Conservation (phyloP, 2,888 invertebrate species). For the Sepiola atlantica region DNA sequence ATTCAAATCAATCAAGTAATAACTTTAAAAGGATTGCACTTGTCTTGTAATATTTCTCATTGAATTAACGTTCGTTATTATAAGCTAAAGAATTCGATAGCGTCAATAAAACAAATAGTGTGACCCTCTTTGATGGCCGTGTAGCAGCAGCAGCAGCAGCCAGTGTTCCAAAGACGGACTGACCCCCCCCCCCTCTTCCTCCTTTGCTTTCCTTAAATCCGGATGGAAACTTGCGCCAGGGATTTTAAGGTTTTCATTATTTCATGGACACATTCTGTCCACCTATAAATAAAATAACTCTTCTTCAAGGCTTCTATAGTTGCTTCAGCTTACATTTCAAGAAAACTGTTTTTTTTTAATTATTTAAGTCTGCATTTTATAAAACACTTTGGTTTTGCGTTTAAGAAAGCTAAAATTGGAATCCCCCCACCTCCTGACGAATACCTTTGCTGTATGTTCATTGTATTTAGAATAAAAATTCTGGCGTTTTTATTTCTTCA, state of each 20-base stretch:
- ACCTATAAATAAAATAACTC: neutral
- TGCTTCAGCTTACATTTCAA: neutral
- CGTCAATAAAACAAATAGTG: neutral
- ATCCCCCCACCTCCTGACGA: neutral
- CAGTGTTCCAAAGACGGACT: neutral
- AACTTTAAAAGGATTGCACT: neutral
- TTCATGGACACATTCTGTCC: neutral
- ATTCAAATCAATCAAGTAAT: neutral
- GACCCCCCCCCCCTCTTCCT: neutral
- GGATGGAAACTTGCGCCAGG: neutral
- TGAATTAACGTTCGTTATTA: neutral
- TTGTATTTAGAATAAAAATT: too few species aligned
- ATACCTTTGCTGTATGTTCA: neutral
- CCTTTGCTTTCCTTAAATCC: neutral
- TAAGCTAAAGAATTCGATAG: neutral
- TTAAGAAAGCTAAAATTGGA: neutral
- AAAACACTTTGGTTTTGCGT: neutral
- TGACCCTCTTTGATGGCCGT: neutral
- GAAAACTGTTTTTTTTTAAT: too few species aligned
- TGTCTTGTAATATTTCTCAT: neutral
- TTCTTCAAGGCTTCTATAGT: neutral
- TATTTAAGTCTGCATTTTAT: neutral
- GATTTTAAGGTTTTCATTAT: neutral
- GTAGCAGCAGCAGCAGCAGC: neutral
- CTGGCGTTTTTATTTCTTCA: too few species aligned